These are phyloP conservation scores for Parnassius glacialis DNA, from an alignment of 2,888 invertebrate species.

Conservation along the genomic window DNA sequence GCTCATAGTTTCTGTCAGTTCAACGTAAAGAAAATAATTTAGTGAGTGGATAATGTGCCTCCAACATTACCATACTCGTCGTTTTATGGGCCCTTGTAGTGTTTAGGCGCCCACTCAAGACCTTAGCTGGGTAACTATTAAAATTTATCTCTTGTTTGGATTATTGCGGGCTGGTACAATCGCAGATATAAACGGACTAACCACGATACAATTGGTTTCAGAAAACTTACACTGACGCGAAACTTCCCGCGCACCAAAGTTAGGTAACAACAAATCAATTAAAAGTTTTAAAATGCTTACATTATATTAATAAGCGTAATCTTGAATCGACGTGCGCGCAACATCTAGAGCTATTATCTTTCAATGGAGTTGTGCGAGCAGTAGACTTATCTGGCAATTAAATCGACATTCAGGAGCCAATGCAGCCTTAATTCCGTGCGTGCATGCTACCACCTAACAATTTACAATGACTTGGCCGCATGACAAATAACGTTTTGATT, in stretches of 20 bases:
- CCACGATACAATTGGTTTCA: slow-evolving; percentile 1
- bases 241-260: not conserved
- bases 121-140: slow-evolving; percentile 56
- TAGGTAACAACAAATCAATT: not conserved
- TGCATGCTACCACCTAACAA: slow-evolving; percentile 65
- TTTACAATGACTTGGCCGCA: slow-evolving; percentile 74
- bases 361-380: slow-evolving; percentile 69
- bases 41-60: slow-evolving; percentile 55
- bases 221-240: not conserved
- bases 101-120: slow-evolving; percentile 77
- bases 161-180: slow-evolving; percentile 73
- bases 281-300: not conserved
- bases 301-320: not conserved
- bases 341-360: slow-evolving; percentile 76
- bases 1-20: slow-evolving; percentile 54
- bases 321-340: slow-evolving; percentile 48
- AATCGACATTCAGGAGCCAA: slow-evolving; percentile 80
- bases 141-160: slow-evolving; percentile 72
- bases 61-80: slow-evolving; percentile 74
- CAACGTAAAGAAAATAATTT: slow-evolving; percentile 52
- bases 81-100: slow-evolving; percentile 73
- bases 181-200: slow-evolving; percentile 50
- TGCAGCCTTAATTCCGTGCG: slow-evolving; percentile 70
- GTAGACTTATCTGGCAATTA: slow-evolving; percentile 78
- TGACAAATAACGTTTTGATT: slow-evolving; percentile 80